phyloP scores from a whole-genome alignment of 2,888 invertebrate genomes.

The Lysandra coridon region DNA sequence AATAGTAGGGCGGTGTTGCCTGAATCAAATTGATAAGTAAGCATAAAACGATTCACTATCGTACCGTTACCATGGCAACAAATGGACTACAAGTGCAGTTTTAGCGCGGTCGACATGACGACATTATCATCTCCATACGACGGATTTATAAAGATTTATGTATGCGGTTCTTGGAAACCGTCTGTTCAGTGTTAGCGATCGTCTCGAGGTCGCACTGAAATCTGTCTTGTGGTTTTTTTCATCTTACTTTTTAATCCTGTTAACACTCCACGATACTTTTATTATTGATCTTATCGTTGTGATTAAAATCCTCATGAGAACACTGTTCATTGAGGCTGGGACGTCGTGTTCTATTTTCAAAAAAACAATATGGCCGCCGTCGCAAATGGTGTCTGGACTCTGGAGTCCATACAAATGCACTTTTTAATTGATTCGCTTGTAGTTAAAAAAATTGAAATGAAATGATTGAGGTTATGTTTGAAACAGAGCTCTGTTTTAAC shows the following conservation, averaged over 20 bases:
- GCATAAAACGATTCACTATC: background rate
- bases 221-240: slow-evolving; percentile 33
- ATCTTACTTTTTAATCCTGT: slow-evolving; percentile 30
- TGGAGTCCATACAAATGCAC: background rate
- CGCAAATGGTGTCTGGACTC: too few species aligned
- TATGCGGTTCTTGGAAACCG: slow-evolving; percentile 52
- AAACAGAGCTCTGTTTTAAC: background rate
- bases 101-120: slow-evolving; percentile 27
- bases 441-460: too few species aligned
- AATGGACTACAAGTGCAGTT: background rate
- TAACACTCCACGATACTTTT: slow-evolving; percentile 21
- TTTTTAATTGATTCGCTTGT: background rate
- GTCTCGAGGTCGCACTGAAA: slow-evolving; percentile 54
- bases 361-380: background rate
- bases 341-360: background rate
- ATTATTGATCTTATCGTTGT: slow-evolving; percentile 22
- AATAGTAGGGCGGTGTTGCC: background rate
- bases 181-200: slow-evolving; percentile 45
- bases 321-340: background rate
- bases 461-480: background rate
- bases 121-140: slow-evolving; percentile 40
- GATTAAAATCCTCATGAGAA: background rate
- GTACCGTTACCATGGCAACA: background rate
- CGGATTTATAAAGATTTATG: slow-evolving; percentile 64
- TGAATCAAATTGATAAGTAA: background rate